A percentile compares a stretch with the other conserved stretches of the same genome.
Conservation (phyloP, 2,797 vertebrate genomes). For the Cyclura pinguis region DNA sequence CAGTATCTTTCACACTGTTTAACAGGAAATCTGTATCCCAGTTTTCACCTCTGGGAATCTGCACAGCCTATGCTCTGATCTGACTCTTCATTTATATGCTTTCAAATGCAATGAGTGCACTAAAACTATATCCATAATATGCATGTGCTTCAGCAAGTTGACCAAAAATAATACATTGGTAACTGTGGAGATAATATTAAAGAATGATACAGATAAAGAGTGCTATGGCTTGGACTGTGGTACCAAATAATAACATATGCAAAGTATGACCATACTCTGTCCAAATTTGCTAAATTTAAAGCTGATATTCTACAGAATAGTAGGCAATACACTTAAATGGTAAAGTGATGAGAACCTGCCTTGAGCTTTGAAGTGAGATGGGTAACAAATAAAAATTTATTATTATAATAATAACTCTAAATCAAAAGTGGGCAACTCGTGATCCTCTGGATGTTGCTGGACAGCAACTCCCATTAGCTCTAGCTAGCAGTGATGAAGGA, state of each 20-base stretch:
- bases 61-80: not conserved
- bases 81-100: not conserved
- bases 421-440: not conserved
- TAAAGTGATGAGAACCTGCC: not conserved
- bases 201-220: not conserved
- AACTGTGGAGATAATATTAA: not conserved
- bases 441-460: not conserved
- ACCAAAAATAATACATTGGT: not conserved
- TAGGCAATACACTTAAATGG: not conserved
- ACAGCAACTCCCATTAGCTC: not conserved
- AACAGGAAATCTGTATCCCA: not conserved
- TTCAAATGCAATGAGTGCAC: not conserved
- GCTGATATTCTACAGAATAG: not conserved
- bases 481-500: not conserved
- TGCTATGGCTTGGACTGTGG: not conserved
- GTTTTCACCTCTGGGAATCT: not conserved
- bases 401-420: not conserved
- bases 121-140: not conserved
- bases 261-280: not conserved
- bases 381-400: too few species aligned
- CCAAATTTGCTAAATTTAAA: not conserved
- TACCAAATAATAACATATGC: not conserved
- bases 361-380: too few species aligned
- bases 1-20: not conserved
- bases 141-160: not conserved